Evolutionary conservation across 2,113 vertebrate species (phyloP).

Genomic region (Spilogale gracilis): DNA sequence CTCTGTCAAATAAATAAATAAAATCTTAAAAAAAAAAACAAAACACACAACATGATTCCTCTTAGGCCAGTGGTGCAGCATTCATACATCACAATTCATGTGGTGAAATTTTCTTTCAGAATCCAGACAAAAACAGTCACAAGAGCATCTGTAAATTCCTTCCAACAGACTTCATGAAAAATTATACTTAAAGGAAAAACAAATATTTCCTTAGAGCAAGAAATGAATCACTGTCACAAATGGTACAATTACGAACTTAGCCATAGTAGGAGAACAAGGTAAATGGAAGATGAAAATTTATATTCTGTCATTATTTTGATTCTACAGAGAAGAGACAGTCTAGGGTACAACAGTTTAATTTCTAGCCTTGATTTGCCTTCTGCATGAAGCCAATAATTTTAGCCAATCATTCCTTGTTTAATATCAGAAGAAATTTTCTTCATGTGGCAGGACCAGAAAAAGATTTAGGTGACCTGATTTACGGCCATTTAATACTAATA

Average conservation of each 20-base stretch:
- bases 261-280: background rate
- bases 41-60: background rate
- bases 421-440: background rate
- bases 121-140: background rate
- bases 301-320: background rate
- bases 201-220: background rate
- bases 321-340: background rate
- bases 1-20: no score
- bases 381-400: conserved; percentile 10
- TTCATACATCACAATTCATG: background rate
- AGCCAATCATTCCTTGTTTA: background rate
- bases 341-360: background rate
- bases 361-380: background rate
- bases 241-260: background rate
- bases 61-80: background rate
- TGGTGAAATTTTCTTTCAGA: background rate
- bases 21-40: no score
- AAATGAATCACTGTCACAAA: background rate
- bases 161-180: background rate
- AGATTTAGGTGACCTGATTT: background rate
- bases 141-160: conserved; percentile 7
- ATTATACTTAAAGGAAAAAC: background rate
- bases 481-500: background rate
- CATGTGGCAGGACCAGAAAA: background rate
- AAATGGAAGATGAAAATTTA: background rate